Base-by-base conservation (phyloP, 2,797 vertebrate genomes). In the Loriculus beryllinus region DNA sequence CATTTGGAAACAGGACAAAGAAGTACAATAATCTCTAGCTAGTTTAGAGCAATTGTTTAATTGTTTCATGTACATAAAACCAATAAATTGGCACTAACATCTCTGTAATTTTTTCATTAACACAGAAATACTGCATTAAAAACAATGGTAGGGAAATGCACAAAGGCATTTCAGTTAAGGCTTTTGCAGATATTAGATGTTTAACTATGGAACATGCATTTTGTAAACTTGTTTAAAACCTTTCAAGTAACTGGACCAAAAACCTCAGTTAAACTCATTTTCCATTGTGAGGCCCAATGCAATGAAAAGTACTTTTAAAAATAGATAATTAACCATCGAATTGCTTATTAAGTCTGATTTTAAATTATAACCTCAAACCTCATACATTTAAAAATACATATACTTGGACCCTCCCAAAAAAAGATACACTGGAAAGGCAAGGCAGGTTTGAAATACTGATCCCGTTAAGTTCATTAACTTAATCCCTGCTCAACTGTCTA, bases 91-190 rank as follows among this genome's bases (percentile, higher is more conserved):
- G 92, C 94, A 96, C 81, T 80, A 91, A 88, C 35, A 71, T 52
- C 13, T 39, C 37, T 37, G 19, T 48, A 57, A 28, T 83, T 48
- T 95, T 88, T 62, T 59, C 75, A 83, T 93, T 85, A 83, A 82
- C 56, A 71, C 49, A 94, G 83, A 89, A 82, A 81, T 56, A 51
- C 17, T 74, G 60, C 39, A 82, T 84, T 74, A 68, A 87, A 90
- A 87, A 77, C 70, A 88, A 64, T 16, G 8, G 65, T 49, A 82
- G 16, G 22, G 75, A 90, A 95, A 95, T 6, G 43, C 74, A 82
- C 67, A 72, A 62, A 81, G 29, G 64, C 86, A 76, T 95, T 90
- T 90, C 69, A 84, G 33, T 95, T 96, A 96, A 95, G 94, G 96
- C 94, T 93, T 82, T 86, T 95, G 88, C 51, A 93, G 42, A 76